phyloP scores from a whole-genome alignment of 1,140 invertebrate species.

The Drosophila pectinifera region DNA sequence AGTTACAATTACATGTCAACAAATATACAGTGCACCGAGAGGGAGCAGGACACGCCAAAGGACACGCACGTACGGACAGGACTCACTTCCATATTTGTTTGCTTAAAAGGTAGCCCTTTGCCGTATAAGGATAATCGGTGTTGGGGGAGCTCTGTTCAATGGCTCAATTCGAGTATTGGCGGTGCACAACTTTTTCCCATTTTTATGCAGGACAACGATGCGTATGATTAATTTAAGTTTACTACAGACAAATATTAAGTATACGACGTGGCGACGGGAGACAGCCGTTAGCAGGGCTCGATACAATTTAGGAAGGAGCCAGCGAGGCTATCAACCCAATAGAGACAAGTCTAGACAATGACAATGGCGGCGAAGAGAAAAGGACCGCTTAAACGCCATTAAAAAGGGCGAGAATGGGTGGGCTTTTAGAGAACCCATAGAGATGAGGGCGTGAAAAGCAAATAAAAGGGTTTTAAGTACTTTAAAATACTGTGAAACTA shows the following conservation, averaged over 20 bases:
- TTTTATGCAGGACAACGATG: conserved; percentile 65
- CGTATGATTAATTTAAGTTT: conserved; percentile 79
- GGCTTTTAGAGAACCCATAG: conserved; percentile 9
- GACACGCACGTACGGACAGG: conserved; percentile 37
- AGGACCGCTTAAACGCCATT: conserved; percentile 55
- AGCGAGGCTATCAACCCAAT: conserved; percentile 45
- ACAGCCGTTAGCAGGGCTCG: conserved; percentile 9
- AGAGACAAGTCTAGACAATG: conserved; percentile 68
- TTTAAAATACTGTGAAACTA: background rate
- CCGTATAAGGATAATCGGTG: background rate
- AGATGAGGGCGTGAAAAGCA: conserved; percentile 22
- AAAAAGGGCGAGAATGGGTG: conserved; percentile 3
- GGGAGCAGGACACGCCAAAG: conserved; percentile 23
- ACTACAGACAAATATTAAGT: conserved; percentile 67
- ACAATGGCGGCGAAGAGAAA: conserved; percentile 60
- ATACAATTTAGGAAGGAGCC: background rate
- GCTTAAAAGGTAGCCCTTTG: conserved; percentile 33
- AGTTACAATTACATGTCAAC: conserved; percentile 83
- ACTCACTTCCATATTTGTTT: conserved; percentile 67
- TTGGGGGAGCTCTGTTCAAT: conserved; percentile 6
- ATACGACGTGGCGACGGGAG: conserved; percentile 31
- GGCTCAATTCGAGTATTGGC: conserved; percentile 33
- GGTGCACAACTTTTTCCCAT: conserved; percentile 32
- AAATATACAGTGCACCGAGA: conserved; percentile 53
- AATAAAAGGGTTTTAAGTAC: background rate